These are phyloP conservation scores for Anagrus nilaparvatae DNA, from an alignment of 1,140 invertebrate species.

Conservation along the genomic window DNA sequence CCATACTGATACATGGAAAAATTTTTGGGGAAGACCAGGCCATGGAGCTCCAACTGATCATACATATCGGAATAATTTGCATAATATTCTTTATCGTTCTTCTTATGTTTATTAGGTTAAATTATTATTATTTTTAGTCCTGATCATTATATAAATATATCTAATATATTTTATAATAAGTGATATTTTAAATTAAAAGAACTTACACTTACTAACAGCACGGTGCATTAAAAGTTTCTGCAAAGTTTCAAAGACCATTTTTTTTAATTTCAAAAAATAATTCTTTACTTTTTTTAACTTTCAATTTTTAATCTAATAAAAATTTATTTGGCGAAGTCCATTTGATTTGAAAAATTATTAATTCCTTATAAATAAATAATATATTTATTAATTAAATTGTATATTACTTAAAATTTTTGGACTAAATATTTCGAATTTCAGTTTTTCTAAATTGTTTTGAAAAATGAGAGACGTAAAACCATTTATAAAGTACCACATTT, in stretches of 20 bases:
- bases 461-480: no score
- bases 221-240: constrained; percentile 8
- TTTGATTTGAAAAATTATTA: no score
- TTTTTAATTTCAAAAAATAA: background rate
- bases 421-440: no score
- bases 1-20: constrained; percentile 57
- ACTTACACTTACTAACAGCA: constrained; percentile 12
- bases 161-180: background rate
- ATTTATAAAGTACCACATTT: no score
- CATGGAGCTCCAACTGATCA: constrained; percentile 51
- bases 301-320: no score
- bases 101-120: constrained; percentile 27
- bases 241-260: constrained; percentile 9
- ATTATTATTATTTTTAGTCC: constrained; percentile 1
- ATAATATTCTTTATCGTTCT: constrained; percentile 34
- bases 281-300: no score
- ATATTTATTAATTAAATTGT: no score
- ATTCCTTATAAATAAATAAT: no score
- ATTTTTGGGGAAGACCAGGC: constrained; percentile 56
- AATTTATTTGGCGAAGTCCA: no score
- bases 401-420: no score
- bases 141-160: background rate
- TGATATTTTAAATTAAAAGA: constrained; percentile 11
- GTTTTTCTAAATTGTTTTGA: no score
- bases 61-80: constrained; percentile 30